Conservation (phyloP, 2,888 invertebrate species). For the Ischnura elegans region DNA sequence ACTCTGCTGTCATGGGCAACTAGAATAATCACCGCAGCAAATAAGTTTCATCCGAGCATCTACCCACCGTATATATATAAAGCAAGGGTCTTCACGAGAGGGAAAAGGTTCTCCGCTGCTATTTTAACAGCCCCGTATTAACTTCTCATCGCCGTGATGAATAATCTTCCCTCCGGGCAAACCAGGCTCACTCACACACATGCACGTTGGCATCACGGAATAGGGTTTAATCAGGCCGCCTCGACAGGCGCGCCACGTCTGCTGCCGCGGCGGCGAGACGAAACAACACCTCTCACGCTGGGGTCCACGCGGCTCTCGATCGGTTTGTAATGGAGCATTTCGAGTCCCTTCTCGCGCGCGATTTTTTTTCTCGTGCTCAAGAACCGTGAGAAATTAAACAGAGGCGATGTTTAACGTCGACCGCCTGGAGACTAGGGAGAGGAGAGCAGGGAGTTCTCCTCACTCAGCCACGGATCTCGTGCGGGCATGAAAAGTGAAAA, state of each 20-base stretch:
- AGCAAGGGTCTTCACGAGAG: slow-evolving; percentile 20
- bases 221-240: slow-evolving; percentile 44
- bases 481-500: slow-evolving; percentile 61
- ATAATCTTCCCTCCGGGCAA: slow-evolving; percentile 27
- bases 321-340: slow-evolving; percentile 25
- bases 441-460: slow-evolving; percentile 1
- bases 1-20: not conserved
- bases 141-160: slow-evolving; percentile 63
- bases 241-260: slow-evolving; percentile 48
- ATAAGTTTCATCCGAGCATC: slow-evolving; percentile 2
- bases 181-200: slow-evolving; percentile 22
- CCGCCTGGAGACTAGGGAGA: not conserved
- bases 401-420: slow-evolving; percentile 15
- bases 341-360: not conserved
- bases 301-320: slow-evolving; percentile 28
- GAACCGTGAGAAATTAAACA: slow-evolving; percentile 36
- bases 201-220: slow-evolving; percentile 12
- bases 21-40: slow-evolving; percentile 50
- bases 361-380: slow-evolving; percentile 30
- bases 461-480: not conserved
- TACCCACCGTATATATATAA: not conserved
- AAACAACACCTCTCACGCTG: slow-evolving; percentile 53
- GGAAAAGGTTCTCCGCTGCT: slow-evolving; percentile 36
- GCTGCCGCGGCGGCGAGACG: slow-evolving; percentile 51
- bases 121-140: slow-evolving; percentile 61